These are phyloP conservation scores for Drosophila oshimai DNA, from an alignment of 1,140 invertebrate species.

Conservation along the genomic window DNA sequence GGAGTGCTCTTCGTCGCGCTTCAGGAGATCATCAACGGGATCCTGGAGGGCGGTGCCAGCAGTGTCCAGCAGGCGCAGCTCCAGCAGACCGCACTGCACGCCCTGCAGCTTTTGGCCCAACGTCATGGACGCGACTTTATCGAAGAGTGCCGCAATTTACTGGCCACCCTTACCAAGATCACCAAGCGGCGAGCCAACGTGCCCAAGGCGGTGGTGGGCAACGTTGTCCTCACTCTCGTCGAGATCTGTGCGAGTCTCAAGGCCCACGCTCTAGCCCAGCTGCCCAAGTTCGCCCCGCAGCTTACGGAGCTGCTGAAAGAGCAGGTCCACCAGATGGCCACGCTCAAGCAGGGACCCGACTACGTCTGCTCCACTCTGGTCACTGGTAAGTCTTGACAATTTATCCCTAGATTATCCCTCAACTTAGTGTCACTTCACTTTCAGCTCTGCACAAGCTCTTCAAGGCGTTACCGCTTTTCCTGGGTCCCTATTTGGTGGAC, in stretches of 20 bases:
- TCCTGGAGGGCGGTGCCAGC: conserved; percentile 83
- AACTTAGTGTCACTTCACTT: not conserved
- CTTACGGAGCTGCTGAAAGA: conserved; percentile 86
- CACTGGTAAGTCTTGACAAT: conserved; percentile 83
- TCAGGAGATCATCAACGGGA: conserved; percentile 86
- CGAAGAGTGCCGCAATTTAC: conserved; percentile 86
- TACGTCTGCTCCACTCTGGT: conserved; percentile 86
- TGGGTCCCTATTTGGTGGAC: conserved; percentile 92
- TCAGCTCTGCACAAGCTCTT: conserved; percentile 89
- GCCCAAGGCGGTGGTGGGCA: conserved; percentile 88
- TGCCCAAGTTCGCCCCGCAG: conserved; percentile 91
- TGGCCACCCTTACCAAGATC: conserved; percentile 85
- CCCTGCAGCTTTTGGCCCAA: conserved; percentile 91
- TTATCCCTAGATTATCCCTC: not conserved
- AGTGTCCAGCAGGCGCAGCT: conserved; percentile 85
- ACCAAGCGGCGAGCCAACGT: conserved; percentile 85
- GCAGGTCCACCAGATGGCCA: conserved; percentile 83
- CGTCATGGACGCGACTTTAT: conserved; percentile 86
- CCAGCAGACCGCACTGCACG: conserved; percentile 91
- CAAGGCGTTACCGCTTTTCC: conserved; percentile 90
- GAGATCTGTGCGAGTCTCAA: conserved; percentile 90
- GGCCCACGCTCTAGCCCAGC: conserved; percentile 87
- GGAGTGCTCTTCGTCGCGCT: conserved; percentile 86
- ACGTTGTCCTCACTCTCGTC: conserved; percentile 90
- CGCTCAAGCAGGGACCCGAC: conserved; percentile 83